phyloP scores from a whole-genome alignment of 2,888 invertebrate genomes.

The Phytoseiulus persimilis region DNA sequence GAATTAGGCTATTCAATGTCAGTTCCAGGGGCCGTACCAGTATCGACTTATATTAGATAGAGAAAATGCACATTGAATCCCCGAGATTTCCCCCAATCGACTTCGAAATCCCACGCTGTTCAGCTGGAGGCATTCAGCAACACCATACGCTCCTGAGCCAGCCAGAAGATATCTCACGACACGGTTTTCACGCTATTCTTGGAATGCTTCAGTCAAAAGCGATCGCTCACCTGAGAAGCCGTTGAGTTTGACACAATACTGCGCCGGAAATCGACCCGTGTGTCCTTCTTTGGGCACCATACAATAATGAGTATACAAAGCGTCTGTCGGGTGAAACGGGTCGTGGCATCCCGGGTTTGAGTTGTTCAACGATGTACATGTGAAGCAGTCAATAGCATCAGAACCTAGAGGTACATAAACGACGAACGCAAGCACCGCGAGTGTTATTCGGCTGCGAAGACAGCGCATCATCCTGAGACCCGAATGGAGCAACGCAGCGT shows the following conservation, averaged over 20 bases:
- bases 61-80: background rate
- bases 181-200: background rate
- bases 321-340: constrained; percentile 54
- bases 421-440: background rate
- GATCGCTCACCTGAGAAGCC: constrained; percentile 52
- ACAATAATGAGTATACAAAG: constrained; percentile 52
- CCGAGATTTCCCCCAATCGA: no score
- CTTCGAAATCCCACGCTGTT: no score
- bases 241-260: constrained; percentile 56
- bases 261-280: constrained; percentile 54
- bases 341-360: constrained; percentile 54
- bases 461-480: background rate
- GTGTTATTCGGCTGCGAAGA: background rate
- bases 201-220: background rate
- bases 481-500: background rate
- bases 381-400: constrained; percentile 53
- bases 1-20: no score
- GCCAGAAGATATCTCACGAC: no score
- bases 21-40: no score
- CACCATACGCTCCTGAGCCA: no score
- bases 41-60: no score
- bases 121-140: no score
- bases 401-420: constrained; percentile 39
- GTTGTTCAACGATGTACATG: constrained; percentile 54
- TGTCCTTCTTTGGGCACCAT: constrained; percentile 53